Conservation (phyloP, 2,113 vertebrate species). For the Cynopterus brachyotis region DNA sequence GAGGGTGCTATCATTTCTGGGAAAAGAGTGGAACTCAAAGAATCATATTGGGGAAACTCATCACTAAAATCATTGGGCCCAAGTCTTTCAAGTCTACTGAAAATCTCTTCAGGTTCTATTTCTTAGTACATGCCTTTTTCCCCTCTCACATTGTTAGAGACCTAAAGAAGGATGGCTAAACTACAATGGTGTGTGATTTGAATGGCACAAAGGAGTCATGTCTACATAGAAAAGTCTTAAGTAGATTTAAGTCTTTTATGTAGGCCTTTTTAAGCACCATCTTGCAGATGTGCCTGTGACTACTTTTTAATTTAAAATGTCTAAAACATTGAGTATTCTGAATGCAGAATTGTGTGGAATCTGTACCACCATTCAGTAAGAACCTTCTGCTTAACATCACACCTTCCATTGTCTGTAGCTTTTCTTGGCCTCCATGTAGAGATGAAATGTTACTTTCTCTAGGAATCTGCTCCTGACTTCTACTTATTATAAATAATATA, state of each 20-base stretch:
- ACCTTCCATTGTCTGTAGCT: background rate
- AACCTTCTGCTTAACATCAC: background rate
- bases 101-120: background rate
- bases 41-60: background rate
- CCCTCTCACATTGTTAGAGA: background rate
- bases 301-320: background rate
- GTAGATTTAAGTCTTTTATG: background rate
- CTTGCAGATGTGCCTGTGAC: background rate
- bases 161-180: background rate
- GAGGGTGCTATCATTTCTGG: background rate
- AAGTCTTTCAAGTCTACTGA: background rate
- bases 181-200: background rate
- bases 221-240: background rate
- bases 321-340: background rate
- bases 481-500: background rate
- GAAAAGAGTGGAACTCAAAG: background rate
- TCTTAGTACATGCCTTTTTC: background rate
- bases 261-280: background rate
- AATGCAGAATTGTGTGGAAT: background rate
- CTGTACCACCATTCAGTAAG: background rate
- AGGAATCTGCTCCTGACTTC: background rate
- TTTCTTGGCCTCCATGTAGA: background rate
- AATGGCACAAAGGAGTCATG: background rate
- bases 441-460: background rate
- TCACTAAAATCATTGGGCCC: background rate